Conservation (phyloP, 1,140 invertebrate species). For the Procambarus virginalis region DNA sequence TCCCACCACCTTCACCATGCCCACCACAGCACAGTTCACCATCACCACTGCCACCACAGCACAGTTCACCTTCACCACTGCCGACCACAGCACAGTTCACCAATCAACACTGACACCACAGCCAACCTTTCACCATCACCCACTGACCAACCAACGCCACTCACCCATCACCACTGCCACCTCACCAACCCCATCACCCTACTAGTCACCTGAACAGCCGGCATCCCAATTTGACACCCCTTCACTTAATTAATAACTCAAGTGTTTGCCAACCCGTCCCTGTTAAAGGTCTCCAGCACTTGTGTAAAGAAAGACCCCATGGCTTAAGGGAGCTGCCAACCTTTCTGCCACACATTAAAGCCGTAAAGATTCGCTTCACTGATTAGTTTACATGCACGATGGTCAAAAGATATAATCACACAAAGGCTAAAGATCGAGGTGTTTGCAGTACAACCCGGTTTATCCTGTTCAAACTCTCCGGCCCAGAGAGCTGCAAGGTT, state of each 20-base stretch:
- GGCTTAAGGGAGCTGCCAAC: neutral
- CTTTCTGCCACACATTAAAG: neutral
- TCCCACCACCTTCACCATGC: neutral
- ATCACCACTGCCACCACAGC: neutral
- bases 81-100: neutral
- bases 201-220: neutral
- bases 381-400: no score
- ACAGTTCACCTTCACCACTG: neutral
- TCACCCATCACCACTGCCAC: neutral
- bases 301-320: neutral
- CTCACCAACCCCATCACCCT: neutral
- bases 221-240: neutral
- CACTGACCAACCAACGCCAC: neutral
- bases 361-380: no score
- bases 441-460: no score
- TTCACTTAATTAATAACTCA: neutral
- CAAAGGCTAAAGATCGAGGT: no score
- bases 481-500: no score
- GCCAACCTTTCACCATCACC: neutral
- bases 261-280: neutral
- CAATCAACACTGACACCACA: neutral
- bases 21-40: neutral
- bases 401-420: no score
- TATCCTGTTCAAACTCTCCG: no score
- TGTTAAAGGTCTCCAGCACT: neutral